phyloP scores from a whole-genome alignment of 2,113 vertebrate genomes.

The Dicentrarchus labrax region DNA sequence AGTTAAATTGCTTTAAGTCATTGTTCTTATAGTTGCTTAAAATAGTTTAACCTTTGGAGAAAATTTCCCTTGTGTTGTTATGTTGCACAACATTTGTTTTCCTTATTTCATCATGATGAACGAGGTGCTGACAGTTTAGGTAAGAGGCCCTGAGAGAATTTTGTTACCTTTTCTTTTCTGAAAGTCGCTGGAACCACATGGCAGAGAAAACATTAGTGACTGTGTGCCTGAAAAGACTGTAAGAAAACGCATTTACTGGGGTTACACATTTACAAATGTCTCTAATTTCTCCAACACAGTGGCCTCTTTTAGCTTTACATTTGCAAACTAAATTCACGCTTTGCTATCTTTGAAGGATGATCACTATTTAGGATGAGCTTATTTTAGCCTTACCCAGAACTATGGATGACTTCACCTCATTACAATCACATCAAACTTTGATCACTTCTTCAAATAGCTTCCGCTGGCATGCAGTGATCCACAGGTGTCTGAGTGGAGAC shows the following conservation, averaged over 20 bases:
- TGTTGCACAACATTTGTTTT: conserved; percentile 57
- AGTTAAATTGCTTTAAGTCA: conserved; percentile 18
- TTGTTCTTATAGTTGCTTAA: conserved; percentile 53
- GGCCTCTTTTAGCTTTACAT: conserved; percentile 11
- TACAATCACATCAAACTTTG: conserved; percentile 23
- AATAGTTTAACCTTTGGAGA: conserved; percentile 62
- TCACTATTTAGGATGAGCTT: background rate
- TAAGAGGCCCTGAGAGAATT: conserved; percentile 41
- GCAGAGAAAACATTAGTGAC: conserved; percentile 7
- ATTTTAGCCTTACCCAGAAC: conserved; percentile 8
- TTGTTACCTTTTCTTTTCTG: conserved; percentile 5
- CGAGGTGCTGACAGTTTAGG: conserved; percentile 53
- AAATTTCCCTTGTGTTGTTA: conserved; percentile 35
- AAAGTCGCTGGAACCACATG: conserved; percentile 14
- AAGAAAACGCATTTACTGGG: background rate
- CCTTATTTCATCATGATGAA: conserved; percentile 57
- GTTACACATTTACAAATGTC: conserved; percentile 34
- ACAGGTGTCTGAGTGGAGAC: conserved; percentile 31
- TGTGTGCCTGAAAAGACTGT: conserved; percentile 17
- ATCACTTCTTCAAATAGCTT: conserved; percentile 35
- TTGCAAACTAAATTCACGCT: background rate
- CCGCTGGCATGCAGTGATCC: background rate
- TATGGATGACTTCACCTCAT: background rate
- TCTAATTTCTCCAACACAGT: background rate
- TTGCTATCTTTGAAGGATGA: background rate